Conservation (phyloP, 2,888 invertebrate genomes). For the Mellilla xanthometata region DNA sequence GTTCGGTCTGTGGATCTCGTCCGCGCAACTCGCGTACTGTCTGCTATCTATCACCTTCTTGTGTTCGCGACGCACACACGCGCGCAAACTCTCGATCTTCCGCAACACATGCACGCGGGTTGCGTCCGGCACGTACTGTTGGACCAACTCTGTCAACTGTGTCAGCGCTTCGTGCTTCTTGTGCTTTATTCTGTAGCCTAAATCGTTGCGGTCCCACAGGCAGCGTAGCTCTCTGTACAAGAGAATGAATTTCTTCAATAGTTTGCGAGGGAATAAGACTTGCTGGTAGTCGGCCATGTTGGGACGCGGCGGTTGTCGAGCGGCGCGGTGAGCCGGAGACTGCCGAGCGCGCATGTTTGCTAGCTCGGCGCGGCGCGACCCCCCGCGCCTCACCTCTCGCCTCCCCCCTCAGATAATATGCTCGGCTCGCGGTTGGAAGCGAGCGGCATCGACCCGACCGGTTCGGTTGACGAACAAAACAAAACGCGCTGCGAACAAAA, state of each 20-base stretch:
- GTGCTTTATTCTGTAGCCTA: slow-evolving; percentile 56
- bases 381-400: neutral
- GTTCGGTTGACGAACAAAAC: slow-evolving; percentile 4
- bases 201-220: slow-evolving; percentile 57
- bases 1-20: slow-evolving; percentile 57
- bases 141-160: slow-evolving; percentile 59
- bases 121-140: slow-evolving; percentile 59
- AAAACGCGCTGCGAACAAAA: neutral
- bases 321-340: slow-evolving; percentile 67
- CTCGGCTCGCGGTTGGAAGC: slow-evolving; percentile 19
- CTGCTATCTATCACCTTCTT: slow-evolving; percentile 48
- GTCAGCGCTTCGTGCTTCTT: slow-evolving; percentile 60
- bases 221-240: slow-evolving; percentile 59
- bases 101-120: slow-evolving; percentile 67
- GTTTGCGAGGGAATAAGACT: slow-evolving; percentile 60
- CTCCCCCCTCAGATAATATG: neutral
- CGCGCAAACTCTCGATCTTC: slow-evolving; percentile 71
- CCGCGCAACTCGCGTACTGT: slow-evolving; percentile 39
- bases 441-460: slow-evolving; percentile 12
- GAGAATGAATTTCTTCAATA: slow-evolving; percentile 57
- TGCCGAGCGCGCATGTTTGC: slow-evolving; percentile 36
- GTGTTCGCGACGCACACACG: slow-evolving; percentile 65
- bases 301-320: slow-evolving; percentile 53
- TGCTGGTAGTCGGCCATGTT: slow-evolving; percentile 34
- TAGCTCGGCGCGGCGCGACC: slow-evolving; percentile 18